Base-by-base conservation (phyloP, 1,140 invertebrate species). In the Drosophila malerkotliana region DNA sequence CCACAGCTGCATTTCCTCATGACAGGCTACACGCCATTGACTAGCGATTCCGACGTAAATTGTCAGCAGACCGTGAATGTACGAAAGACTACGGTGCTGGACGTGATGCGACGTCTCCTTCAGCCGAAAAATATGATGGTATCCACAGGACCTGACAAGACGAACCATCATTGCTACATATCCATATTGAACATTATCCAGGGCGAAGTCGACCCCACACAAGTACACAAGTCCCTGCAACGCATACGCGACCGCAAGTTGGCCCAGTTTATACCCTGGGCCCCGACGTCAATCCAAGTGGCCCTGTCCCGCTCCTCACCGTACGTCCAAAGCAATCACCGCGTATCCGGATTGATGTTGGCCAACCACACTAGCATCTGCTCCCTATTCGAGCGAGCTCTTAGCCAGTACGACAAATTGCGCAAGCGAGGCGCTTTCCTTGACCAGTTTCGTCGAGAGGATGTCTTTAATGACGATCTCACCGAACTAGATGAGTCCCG, bases 101-200 rank as follows among this genome's bases (percentile, higher is more conserved):
- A 92, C 34, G 91, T 92, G 4, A 92, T 92, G 91, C 76, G 91
- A 0, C 81, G 98, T 59, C 93, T 99, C 14, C 92, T 99, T 10
- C 98, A 99, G 92, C 98, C 98, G 3, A 99, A 99, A 93, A 99
- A 99, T 92, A 99, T 99, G 98, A 99, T 99, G 98, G 99, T 99
- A 1, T 99, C 98, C 0, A 98, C 98, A 18, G 96, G 97, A 21
- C 94, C 96, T 0, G 97, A 98, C 92, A 94, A 96, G 84, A 96
- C 95, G 78, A 95, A 96, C 60, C 95, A 97, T 74, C 98, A 99
- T 92, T 98, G 98, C 92, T 99, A 99, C 90, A 99, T 99, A 90
- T 99, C 98, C 6, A 99, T 99, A 87, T 93, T 99, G 1, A 99
- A 99, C 91, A 99, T 99, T 72, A 99, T 99, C 92, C 98, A 99